Percentiles rank a stretch among this genome's conserved stretches.
These are phyloP conservation scores for Cinara cedri DNA, from an alignment of 2,888 invertebrate genomes.

Conservation along the genomic window DNA sequence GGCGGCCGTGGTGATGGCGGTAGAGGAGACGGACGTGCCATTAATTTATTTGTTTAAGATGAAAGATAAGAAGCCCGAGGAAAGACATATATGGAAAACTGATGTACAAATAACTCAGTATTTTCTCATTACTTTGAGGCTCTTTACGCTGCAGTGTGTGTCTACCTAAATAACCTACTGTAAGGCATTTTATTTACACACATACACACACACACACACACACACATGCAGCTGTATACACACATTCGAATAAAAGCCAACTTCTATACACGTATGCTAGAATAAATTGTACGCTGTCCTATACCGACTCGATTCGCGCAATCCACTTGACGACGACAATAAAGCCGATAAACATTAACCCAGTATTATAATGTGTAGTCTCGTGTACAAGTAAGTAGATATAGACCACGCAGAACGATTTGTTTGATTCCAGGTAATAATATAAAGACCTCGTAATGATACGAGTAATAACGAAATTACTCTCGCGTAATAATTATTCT, in stretches of 20 bases:
- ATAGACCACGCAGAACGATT: too few relatives aligned
- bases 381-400: too few relatives aligned
- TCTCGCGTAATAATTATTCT: too few relatives aligned
- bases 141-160: not conserved
- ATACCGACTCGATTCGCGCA: not conserved
- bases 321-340: conserved; percentile 1
- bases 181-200: conserved; percentile 22
- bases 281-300: conserved; percentile 3
- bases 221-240: too few relatives aligned
- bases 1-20: not conserved
- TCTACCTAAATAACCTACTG: conserved; percentile 23
- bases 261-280: not conserved
- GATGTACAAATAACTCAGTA: conserved; percentile 49
- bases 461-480: too few relatives aligned
- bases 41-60: conserved; percentile 55
- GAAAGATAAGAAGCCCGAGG: conserved; percentile 46
- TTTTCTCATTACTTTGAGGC: conserved; percentile 39
- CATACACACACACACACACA: not conserved
- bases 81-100: conserved; percentile 50
- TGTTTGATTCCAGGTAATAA: too few relatives aligned
- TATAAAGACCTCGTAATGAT: too few relatives aligned
- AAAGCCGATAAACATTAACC: too few relatives aligned
- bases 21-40: conserved; percentile 27
- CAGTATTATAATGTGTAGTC: too few relatives aligned
- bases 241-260: conserved; percentile 25